Evolutionary conservation across 2,888 invertebrate species (phyloP).

Genomic region (Erebia ligea): DNA sequence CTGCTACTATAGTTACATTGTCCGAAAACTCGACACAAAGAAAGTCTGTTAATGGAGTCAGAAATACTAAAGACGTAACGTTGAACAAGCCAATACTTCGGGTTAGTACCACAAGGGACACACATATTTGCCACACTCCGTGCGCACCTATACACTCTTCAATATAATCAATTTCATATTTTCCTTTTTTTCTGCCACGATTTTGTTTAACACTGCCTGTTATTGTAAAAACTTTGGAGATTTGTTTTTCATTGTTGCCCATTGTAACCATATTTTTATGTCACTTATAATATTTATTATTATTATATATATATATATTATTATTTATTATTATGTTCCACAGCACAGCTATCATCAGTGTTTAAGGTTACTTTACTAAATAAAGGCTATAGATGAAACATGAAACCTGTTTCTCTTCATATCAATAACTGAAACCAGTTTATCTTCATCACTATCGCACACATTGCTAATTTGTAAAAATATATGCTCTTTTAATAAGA

Average conservation of each 20-base stretch:
- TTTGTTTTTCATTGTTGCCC: neutral
- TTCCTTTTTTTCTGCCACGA: constrained; percentile 26
- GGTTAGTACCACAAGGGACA: constrained; percentile 43
- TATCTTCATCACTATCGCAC: neutral
- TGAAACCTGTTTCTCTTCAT: no score
- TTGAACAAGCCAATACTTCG: constrained; percentile 56
- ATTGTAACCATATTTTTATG: constrained; percentile 18
- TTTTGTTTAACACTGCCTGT: neutral
- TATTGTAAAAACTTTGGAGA: neutral
- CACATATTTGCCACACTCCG: constrained; percentile 56
- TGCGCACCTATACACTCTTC: constrained; percentile 58
- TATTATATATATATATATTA: neutral
- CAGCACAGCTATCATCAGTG: constrained; percentile 5
- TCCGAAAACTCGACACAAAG: constrained; percentile 49
- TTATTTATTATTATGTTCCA: neutral
- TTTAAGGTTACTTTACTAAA: neutral
- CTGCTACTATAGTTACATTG: constrained; percentile 43
- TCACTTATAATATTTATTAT: neutral
- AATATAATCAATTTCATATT: constrained; percentile 56
- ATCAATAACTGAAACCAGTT: neutral
- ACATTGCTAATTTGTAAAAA: neutral
- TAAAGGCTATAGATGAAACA: neutral
- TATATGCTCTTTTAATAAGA: neutral
- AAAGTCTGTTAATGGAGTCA: constrained; percentile 57
- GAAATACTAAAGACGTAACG: constrained; percentile 52